phyloP scores from a whole-genome alignment of 2,797 vertebrate genomes.

The Dipus sagitta region DNA sequence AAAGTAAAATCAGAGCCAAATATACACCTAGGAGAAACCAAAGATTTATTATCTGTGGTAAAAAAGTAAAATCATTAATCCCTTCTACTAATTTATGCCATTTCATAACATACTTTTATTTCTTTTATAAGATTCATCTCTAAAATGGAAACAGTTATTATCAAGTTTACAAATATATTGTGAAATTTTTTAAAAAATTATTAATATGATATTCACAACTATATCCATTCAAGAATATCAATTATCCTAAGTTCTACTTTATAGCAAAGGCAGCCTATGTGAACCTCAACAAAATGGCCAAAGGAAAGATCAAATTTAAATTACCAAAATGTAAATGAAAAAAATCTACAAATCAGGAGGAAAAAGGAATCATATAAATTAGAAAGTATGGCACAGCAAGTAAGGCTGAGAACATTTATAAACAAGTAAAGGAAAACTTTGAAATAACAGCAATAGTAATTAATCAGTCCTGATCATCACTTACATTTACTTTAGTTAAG shows the following conservation, averaged over 20 bases:
- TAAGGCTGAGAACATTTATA: background rate
- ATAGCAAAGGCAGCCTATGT: background rate
- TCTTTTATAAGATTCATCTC: background rate
- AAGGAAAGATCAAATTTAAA: conserved; percentile 6
- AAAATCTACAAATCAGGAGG: background rate
- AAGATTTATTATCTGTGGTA: background rate
- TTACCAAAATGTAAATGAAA: conserved; percentile 30
- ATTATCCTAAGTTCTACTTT: conserved; percentile 36
- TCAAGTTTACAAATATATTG: background rate
- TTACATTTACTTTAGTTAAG: background rate
- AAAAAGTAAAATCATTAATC: background rate
- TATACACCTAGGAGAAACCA: background rate
- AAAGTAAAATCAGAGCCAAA: background rate
- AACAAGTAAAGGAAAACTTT: background rate
- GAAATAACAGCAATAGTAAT: background rate
- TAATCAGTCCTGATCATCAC: background rate
- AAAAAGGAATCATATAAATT: conserved; percentile 26
- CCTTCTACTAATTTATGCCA: background rate
- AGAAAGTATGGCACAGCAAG: background rate
- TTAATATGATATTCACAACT: conserved; percentile 9
- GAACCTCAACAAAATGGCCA: conserved; percentile 43
- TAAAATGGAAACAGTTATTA: background rate
- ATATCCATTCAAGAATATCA: conserved; percentile 30
- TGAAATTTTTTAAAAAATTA: background rate
- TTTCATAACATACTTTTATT: background rate